phyloP scores from a whole-genome alignment of 2,113 vertebrate species.

The Litocranius walleri region DNA sequence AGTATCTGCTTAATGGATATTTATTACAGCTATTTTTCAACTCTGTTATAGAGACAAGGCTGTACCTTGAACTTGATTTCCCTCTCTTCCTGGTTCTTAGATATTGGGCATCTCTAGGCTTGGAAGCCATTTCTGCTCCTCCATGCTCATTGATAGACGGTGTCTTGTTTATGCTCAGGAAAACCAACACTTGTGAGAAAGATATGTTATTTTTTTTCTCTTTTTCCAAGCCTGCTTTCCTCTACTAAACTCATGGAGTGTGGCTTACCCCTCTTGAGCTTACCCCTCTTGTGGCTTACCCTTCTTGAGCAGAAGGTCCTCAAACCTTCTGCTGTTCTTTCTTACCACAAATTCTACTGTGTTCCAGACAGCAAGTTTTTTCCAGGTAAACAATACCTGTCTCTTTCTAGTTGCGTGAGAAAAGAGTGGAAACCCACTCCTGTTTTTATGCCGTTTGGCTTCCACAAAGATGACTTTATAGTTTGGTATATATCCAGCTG shows the following conservation, averaged over 20 bases:
- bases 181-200: neutral
- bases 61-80: neutral
- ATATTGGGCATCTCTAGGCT: neutral
- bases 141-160: neutral
- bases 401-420: neutral
- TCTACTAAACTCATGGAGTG: neutral
- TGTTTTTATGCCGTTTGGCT: neutral
- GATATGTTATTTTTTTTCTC: neutral
- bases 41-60: neutral
- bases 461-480: neutral
- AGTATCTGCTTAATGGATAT: neutral
- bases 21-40: neutral
- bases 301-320: no score
- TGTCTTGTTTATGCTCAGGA: neutral
- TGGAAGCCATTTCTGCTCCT: neutral
- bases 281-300: neutral
- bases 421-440: neutral
- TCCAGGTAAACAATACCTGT: neutral
- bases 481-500: neutral
- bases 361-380: neutral
- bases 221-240: neutral
- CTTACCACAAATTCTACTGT: neutral
- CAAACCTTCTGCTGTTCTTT: neutral
- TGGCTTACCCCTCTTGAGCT: neutral
- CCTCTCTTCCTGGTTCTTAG: neutral